Conservation (phyloP, 2,113 vertebrate genomes). For the Penelope pileata region DNA sequence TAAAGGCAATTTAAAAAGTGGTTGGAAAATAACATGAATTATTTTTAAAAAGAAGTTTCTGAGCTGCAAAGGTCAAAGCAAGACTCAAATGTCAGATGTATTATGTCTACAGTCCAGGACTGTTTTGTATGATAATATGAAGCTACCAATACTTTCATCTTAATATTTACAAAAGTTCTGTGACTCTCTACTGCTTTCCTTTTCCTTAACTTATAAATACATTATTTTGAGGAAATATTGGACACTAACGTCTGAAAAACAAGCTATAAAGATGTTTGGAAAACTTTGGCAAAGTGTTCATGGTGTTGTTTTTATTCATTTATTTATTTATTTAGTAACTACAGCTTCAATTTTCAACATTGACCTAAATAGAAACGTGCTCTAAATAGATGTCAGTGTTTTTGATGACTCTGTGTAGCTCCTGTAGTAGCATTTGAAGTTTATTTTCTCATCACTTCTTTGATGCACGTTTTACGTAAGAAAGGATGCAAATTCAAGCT, state of each 20-base stretch:
- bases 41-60: neutral
- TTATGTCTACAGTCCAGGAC: neutral
- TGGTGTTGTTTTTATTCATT: neutral
- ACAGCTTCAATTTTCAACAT: neutral
- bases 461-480: neutral
- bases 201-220: neutral
- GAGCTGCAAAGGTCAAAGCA: neutral
- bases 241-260: neutral
- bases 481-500: neutral
- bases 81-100: neutral
- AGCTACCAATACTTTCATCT: neutral
- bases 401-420: neutral
- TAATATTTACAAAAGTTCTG: neutral
- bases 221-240: neutral
- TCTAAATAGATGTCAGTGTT: neutral
- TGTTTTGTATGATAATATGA: neutral
- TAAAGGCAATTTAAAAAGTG: neutral
- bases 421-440: neutral
- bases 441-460: neutral
- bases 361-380: neutral
- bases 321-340: neutral
- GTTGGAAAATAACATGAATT: neutral
- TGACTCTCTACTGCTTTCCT: neutral
- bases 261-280: neutral
- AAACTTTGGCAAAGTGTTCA: neutral